A percentile compares a stretch with the other conserved stretches of the same genome.
These are phyloP conservation scores for Drosophila novamexicana DNA, from an alignment of 1,140 invertebrate species.

Conservation along the genomic window DNA sequence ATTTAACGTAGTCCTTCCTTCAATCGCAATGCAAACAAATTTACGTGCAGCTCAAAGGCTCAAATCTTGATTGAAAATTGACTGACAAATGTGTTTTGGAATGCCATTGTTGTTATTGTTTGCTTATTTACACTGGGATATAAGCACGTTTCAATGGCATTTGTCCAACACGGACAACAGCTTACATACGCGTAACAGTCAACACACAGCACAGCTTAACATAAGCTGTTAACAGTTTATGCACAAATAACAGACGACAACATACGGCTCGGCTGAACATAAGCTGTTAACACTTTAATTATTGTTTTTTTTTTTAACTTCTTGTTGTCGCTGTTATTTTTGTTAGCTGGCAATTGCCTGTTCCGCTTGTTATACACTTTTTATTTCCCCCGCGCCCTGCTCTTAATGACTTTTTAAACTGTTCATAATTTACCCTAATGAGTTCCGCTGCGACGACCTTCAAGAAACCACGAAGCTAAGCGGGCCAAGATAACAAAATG, in stretches of 20 bases:
- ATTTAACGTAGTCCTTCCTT: constrained; percentile 12
- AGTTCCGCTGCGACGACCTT: constrained; percentile 28
- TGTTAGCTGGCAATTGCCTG: not conserved
- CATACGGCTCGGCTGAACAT: not conserved
- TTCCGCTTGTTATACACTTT: constrained; percentile 7
- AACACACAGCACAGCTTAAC: not conserved
- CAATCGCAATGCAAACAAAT: constrained; percentile 62
- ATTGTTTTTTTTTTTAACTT: not conserved
- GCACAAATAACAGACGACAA: no score
- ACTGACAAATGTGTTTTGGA: constrained; percentile 74
- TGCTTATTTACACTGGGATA: not conserved
- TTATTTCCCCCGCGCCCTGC: constrained; percentile 15
- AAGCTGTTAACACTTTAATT: constrained; percentile 1
- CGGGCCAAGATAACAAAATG: constrained; percentile 34
- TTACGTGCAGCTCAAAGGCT: constrained; percentile 76
- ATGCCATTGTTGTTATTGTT: constrained; percentile 32
- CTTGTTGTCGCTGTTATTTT: not conserved
- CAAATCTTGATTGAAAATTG: constrained; percentile 66
- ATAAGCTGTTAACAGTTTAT: not conserved
- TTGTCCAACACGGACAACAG: not conserved
- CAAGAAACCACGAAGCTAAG: constrained; percentile 1
- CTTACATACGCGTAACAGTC: not conserved
- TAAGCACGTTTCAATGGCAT: not conserved
- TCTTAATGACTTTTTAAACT: constrained; percentile 63
- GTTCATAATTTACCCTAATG: constrained; percentile 63